Evolutionary conservation across 2,113 vertebrate species (phyloP).

Genomic region (Dinomys branickii): DNA sequence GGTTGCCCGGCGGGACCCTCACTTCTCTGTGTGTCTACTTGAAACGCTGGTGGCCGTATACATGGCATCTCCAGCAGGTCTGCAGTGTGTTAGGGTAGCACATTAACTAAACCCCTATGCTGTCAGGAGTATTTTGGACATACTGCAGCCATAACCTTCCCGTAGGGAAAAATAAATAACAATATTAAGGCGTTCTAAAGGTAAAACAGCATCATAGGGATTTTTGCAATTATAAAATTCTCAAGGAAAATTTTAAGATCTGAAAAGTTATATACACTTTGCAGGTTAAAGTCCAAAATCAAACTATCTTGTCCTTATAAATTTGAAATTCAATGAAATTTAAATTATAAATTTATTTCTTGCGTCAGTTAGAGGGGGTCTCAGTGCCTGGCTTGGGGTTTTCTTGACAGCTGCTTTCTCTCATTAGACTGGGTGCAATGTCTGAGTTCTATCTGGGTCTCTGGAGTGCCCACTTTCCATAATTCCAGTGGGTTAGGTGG

Average conservation of each 20-base stretch:
- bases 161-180: neutral
- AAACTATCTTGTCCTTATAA: neutral
- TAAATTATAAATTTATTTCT: neutral
- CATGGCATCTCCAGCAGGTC: neutral
- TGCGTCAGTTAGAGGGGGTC: neutral
- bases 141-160: neutral
- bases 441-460: neutral
- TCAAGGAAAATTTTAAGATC: neutral
- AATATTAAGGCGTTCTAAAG: neutral
- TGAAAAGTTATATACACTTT: neutral
- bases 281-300: neutral
- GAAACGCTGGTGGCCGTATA: neutral
- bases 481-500: neutral
- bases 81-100: neutral
- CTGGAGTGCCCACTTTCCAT: neutral
- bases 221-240: neutral
- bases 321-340: neutral
- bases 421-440: no score
- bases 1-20: neutral
- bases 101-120: neutral
- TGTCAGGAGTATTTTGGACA: neutral
- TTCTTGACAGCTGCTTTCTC: neutral
- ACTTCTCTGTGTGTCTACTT: accelerated
- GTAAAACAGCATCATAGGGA: neutral
- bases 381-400: no score